Evolutionary conservation across 2,797 vertebrate genomes (phyloP).

Genomic region (Anguilla pacifica): DNA sequence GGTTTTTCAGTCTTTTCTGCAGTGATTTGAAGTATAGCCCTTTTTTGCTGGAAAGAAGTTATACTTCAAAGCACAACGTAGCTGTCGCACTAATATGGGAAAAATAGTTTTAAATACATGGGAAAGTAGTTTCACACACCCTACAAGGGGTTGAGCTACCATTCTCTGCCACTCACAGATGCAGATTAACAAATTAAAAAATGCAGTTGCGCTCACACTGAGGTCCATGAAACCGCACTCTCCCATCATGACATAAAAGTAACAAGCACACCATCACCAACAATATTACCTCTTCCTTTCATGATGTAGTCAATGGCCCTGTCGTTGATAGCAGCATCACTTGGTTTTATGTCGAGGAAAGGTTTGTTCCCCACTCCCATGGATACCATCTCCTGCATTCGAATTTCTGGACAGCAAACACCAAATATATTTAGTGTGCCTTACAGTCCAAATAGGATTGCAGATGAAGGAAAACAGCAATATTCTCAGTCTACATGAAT

Average conservation of each 20-base stretch:
- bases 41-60: not conserved
- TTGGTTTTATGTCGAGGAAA: constrained; percentile 82
- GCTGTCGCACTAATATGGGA: not conserved
- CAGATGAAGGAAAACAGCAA: not conserved
- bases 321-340: constrained; percentile 79
- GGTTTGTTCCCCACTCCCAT: constrained; percentile 83
- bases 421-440: not conserved
- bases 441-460: not conserved
- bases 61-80: not conserved
- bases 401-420: constrained; percentile 67
- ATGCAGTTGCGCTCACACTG: not conserved
- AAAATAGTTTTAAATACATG: not conserved
- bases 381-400: constrained; percentile 81
- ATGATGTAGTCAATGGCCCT: constrained; percentile 73
- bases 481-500: too few species aligned
- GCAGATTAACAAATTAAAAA: not conserved
- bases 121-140: not conserved
- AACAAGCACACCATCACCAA: not conserved
- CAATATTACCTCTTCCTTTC: constrained; percentile 67
- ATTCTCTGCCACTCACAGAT: not conserved
- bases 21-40: too few species aligned
- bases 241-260: not conserved
- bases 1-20: too few species aligned
- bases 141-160: not conserved
- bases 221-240: not conserved